Conservation (phyloP, 2,888 invertebrate genomes). For the Nephrotoma flavescens region DNA sequence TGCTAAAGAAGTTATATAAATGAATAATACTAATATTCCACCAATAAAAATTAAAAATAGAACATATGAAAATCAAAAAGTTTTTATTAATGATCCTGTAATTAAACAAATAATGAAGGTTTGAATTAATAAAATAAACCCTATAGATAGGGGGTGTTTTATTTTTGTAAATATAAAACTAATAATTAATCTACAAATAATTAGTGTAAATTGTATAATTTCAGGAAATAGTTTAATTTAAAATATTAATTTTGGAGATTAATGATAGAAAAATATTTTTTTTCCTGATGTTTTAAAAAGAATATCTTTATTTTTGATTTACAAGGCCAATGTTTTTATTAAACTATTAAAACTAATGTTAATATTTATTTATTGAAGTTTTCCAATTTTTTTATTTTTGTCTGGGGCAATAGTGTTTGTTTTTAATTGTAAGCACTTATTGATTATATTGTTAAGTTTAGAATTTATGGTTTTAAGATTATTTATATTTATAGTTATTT, state of each 20-base stretch:
- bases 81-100: conserved; percentile 34
- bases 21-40: conserved; percentile 47
- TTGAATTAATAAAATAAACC: conserved; percentile 38
- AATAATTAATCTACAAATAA: conserved; percentile 20
- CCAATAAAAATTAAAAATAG: conserved; percentile 46
- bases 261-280: conserved; percentile 35
- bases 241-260: conserved; percentile 60
- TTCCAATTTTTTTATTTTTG: conserved; percentile 36
- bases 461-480: conserved; percentile 43
- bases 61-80: conserved; percentile 45
- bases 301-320: conserved; percentile 42
- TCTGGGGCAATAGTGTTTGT: conserved; percentile 37
- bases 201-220: conserved; percentile 21
- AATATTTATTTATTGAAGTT: conserved; percentile 30
- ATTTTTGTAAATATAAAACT: conserved; percentile 30
- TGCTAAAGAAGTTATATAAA: conserved; percentile 46
- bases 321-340: conserved; percentile 53
- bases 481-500: conserved; percentile 37
- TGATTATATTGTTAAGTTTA: conserved; percentile 42
- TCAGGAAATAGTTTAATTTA: conserved; percentile 46
- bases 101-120: conserved; percentile 35
- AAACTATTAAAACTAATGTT: conserved; percentile 50
- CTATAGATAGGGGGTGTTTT: conserved; percentile 39
- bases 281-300: conserved; percentile 41
- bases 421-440: conserved; percentile 42